Evolutionary conservation across 2,888 invertebrate species (phyloP).

Genomic region (Chrysodeixis includens): DNA sequence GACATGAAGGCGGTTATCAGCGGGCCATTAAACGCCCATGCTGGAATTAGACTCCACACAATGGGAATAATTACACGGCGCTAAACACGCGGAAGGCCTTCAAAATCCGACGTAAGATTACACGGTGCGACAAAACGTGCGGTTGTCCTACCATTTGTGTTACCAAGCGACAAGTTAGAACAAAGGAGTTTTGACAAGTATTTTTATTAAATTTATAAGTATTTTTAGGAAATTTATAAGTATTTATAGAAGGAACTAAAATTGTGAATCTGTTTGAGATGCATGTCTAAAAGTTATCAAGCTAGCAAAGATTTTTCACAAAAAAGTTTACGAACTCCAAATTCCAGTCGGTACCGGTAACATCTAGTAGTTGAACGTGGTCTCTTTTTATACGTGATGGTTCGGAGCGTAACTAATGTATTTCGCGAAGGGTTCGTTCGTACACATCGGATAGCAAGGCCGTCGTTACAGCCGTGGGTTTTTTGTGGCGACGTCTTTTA

Average conservation of each 20-base stretch:
- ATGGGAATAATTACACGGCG: conserved; percentile 69
- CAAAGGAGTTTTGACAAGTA: neutral
- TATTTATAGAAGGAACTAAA: no score
- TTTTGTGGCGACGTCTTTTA: conserved; percentile 38
- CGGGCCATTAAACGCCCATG: conserved; percentile 80
- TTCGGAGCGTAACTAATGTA: conserved; percentile 62
- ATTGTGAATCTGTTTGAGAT: no score
- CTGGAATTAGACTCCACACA: conserved; percentile 74
- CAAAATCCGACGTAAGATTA: conserved; percentile 60
- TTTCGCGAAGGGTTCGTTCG: conserved; percentile 61
- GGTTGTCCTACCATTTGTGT: conserved; percentile 55
- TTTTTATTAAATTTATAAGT: no score
- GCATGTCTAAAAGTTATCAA: neutral
- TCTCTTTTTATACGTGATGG: conserved; percentile 35
- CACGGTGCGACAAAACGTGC: conserved; percentile 61
- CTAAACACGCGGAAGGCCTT: conserved; percentile 68
- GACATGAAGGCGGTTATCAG: conserved; percentile 66
- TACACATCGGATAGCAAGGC: conserved; percentile 62
- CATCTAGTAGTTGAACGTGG: conserved; percentile 31
- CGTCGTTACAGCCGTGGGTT: conserved; percentile 31
- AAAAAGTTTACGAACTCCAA: conserved; percentile 23
- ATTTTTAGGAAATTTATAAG: no score
- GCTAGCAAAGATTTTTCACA: neutral
- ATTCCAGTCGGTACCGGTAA: conserved; percentile 22
- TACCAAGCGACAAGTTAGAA: neutral